Percentiles rank a stretch among this genome's conserved stretches.
phyloP scores from a whole-genome alignment of 2,113 vertebrate species.

The Nyctibius bracteatus region DNA sequence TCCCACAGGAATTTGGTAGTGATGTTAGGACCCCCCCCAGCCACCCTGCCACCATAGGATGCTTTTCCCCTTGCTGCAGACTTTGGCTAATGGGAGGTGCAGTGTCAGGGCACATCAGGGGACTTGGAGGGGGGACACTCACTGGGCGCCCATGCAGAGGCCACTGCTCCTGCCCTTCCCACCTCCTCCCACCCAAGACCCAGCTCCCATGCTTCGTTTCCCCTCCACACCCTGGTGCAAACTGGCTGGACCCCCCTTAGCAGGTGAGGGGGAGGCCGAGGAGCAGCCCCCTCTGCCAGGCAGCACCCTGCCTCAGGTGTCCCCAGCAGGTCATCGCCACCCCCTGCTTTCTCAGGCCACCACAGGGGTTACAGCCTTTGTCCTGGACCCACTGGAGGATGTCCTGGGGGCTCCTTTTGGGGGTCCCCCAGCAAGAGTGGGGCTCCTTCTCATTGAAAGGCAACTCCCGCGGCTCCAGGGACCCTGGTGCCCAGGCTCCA shows the following conservation, averaged over 20 bases:
- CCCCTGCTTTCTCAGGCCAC: background rate
- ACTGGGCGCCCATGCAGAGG: background rate
- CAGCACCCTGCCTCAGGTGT: background rate
- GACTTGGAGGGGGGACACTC: background rate
- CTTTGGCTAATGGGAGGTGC: background rate
- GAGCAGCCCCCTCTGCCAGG: background rate
- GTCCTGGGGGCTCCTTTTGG: background rate
- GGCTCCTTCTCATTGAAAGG: background rate
- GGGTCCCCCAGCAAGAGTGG: rapidly evolving
- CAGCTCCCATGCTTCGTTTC: background rate
- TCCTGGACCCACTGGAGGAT: background rate
- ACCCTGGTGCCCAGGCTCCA: background rate
- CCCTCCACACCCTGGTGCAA: background rate
- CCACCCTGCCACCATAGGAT: background rate
- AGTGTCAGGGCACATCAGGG: background rate
- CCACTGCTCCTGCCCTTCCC: background rate
- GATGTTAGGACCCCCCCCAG: background rate
- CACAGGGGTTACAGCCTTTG: background rate
- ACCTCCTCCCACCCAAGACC: background rate
- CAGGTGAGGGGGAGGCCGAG: background rate
- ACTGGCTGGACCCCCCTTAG: background rate
- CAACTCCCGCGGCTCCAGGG: rapidly evolving
- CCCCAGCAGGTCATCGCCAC: background rate
- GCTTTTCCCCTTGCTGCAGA: background rate
- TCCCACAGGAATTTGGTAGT: background rate